These are phyloP conservation scores for Seriola rivoliana DNA, from an alignment of 2,113 vertebrate genomes.

Conservation along the genomic window DNA sequence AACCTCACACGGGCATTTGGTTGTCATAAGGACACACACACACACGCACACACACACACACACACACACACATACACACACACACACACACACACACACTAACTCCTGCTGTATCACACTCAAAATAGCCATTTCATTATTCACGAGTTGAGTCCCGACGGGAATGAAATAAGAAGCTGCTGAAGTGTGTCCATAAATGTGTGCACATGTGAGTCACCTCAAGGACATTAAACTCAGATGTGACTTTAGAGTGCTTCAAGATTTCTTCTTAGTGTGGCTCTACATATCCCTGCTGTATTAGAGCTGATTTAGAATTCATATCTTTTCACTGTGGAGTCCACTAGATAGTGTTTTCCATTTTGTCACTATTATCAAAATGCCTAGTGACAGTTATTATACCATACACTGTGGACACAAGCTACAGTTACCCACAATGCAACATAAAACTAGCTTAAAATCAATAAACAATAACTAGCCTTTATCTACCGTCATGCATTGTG, in stretches of 20 bases:
- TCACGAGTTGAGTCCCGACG: background rate
- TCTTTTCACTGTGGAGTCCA: background rate
- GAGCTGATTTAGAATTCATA: background rate
- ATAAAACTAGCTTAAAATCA: background rate
- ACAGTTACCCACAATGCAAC: background rate
- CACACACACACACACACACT: constrained; percentile 3
- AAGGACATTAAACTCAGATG: constrained; percentile 5
- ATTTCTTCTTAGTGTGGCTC: background rate
- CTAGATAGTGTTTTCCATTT: background rate
- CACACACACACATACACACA: background rate
- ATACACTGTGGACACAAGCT: no score
- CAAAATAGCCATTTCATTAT: constrained; percentile 31
- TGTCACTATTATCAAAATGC: background rate
- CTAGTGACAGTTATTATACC: background rate
- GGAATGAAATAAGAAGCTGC: constrained; percentile 13
- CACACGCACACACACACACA: background rate
- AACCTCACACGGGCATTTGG: constrained; percentile 9
- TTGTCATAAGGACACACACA: background rate
- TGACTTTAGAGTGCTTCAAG: background rate
- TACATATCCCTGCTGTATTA: background rate
- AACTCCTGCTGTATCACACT: constrained; percentile 3
- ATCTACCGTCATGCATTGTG: background rate
- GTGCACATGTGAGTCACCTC: background rate
- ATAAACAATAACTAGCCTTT: background rate
- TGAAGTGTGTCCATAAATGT: constrained; percentile 10